Evolutionary conservation across 1,140 invertebrate genomes (phyloP).

Genomic region (Ceratosolen fusciceps): DNA sequence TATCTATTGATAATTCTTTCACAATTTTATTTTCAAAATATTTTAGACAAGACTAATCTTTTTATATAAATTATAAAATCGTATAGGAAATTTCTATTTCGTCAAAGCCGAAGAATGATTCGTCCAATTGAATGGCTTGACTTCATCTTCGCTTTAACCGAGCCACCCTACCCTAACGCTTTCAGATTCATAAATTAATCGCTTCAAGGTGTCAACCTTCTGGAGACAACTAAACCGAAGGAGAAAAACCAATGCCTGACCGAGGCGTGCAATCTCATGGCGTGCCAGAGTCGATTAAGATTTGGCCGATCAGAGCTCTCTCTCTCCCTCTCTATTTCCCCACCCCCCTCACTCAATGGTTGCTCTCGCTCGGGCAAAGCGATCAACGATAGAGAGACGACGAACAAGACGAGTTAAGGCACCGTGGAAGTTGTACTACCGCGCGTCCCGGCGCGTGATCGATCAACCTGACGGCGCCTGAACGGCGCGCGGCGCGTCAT

Average conservation of each 20-base stretch:
- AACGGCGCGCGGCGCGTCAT: constrained; percentile 22
- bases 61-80: no score
- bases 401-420: background rate
- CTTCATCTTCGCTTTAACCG: background rate
- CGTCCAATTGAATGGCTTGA: background rate
- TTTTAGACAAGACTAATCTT: no score
- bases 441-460: constrained; percentile 39
- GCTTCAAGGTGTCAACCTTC: constrained; percentile 23
- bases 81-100: no score
- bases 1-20: no score
- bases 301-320: constrained; percentile 8
- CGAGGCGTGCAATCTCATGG: constrained; percentile 23
- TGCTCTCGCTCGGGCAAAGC: background rate
- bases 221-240: background rate
- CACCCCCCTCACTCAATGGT: constrained; percentile 16
- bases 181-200: constrained; percentile 38
- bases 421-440: constrained; percentile 21
- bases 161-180: background rate
- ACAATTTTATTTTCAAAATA: no score
- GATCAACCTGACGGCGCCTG: constrained; percentile 49
- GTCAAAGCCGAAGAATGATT: no score
- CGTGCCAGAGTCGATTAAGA: constrained; percentile 46
- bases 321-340: constrained; percentile 37
- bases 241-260: background rate
- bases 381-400: constrained; percentile 56